Evolutionary conservation across 2,888 invertebrate genomes (phyloP).

Genomic region (Sthenelais limicola): DNA sequence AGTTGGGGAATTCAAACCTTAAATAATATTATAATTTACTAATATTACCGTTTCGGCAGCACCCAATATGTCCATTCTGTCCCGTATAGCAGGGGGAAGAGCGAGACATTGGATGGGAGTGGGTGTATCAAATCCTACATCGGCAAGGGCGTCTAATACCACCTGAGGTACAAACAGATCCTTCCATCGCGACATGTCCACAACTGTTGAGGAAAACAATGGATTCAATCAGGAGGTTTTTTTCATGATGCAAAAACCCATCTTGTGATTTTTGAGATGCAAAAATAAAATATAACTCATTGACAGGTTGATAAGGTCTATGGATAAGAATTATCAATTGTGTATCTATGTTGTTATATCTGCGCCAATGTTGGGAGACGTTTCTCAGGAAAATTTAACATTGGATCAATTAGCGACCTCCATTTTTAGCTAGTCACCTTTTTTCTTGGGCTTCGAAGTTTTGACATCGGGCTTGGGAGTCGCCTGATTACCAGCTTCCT

Average conservation of each 20-base stretch:
- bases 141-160: slow-evolving; percentile 82
- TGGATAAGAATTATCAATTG: too few relatives aligned
- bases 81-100: slow-evolving; percentile 74
- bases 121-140: slow-evolving; percentile 84
- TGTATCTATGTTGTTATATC: too few relatives aligned
- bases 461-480: too few relatives aligned
- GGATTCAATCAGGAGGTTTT: neutral
- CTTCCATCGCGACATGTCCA: slow-evolving; percentile 72
- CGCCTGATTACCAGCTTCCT: too few relatives aligned
- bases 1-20: neutral
- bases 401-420: too few relatives aligned
- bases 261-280: too few relatives aligned
- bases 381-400: too few relatives aligned
- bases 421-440: too few relatives aligned
- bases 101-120: slow-evolving; percentile 85
- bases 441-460: too few relatives aligned
- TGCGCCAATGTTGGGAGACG: too few relatives aligned
- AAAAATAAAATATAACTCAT: too few relatives aligned
- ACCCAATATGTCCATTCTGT: slow-evolving; percentile 93
- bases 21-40: neutral
- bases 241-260: neutral
- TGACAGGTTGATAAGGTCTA: too few relatives aligned
- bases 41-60: slow-evolving; percentile 89
- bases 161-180: slow-evolving; percentile 77
- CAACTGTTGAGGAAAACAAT: neutral